Conservation (phyloP, 2,113 vertebrate genomes). For the Tautogolabrus adspersus region DNA sequence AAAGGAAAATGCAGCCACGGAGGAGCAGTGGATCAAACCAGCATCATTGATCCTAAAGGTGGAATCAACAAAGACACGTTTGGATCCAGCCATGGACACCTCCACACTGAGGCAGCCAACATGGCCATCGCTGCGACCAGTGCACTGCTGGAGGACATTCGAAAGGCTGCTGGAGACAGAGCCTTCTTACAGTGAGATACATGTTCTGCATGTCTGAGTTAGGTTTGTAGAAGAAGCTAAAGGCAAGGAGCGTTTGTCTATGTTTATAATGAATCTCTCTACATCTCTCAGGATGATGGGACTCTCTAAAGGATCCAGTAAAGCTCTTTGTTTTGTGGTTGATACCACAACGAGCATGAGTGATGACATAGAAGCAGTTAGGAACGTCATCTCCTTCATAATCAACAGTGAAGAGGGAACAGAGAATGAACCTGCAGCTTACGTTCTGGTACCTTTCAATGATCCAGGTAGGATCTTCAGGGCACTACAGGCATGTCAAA, state of each 20-base stretch:
- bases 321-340: conserved; percentile 74
- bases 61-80: conserved; percentile 80
- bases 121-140: conserved; percentile 70
- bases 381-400: conserved; percentile 41
- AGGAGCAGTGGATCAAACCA: conserved; percentile 45
- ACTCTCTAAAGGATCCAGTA: conserved; percentile 63
- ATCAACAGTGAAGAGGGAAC: conserved; percentile 59
- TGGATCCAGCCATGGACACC: conserved; percentile 56
- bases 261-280: not conserved
- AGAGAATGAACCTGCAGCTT: conserved; percentile 57
- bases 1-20: conserved; percentile 83
- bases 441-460: conserved; percentile 77
- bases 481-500: too few species aligned
- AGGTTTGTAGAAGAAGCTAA: too few species aligned
- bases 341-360: conserved; percentile 78
- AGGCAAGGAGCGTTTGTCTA: not conserved
- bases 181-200: conserved; percentile 67
- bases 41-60: conserved; percentile 46
- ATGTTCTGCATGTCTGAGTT: not conserved
- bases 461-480: conserved; percentile 69
- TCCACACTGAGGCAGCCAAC: conserved; percentile 62
- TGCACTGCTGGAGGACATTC: conserved; percentile 70
- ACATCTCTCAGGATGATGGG: conserved; percentile 68
- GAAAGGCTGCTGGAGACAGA: conserved; percentile 58
- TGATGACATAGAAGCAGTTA: conserved; percentile 65